A percentile compares a stretch with the other conserved stretches of the same genome.
These are phyloP conservation scores for Sebastes ruberrimus DNA, from an alignment of 2,797 vertebrate genomes.

Conservation along the genomic window DNA sequence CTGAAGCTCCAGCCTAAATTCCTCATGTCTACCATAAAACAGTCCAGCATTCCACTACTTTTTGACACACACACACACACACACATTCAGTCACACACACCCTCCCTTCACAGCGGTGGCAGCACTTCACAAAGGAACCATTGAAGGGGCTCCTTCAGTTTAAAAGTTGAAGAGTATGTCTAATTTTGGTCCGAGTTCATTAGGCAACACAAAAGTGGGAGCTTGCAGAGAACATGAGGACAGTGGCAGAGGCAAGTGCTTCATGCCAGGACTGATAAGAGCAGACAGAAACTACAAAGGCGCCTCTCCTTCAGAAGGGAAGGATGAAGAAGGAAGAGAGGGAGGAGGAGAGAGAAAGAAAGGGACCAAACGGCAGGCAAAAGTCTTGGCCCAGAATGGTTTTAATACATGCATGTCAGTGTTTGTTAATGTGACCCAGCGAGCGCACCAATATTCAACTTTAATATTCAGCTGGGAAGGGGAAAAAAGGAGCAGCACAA, in stretches of 20 bases:
- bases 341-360: slow-evolving; percentile 57
- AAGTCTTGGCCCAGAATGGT: slow-evolving; percentile 58
- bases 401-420: slow-evolving; percentile 72
- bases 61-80: slow-evolving; percentile 48
- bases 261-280: slow-evolving; percentile 83
- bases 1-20: slow-evolving; percentile 75
- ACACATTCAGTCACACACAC: slow-evolving; percentile 47
- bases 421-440: slow-evolving; percentile 65
- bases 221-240: slow-evolving; percentile 83
- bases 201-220: slow-evolving; percentile 85
- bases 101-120: slow-evolving; percentile 67
- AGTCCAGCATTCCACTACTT: slow-evolving; percentile 77
- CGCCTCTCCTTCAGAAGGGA: slow-evolving; percentile 73
- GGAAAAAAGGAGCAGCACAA: slow-evolving; percentile 37
- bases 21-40: slow-evolving; percentile 80
- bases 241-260: slow-evolving; percentile 84
- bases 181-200: slow-evolving; percentile 89
- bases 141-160: slow-evolving; percentile 83
- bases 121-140: slow-evolving; percentile 82
- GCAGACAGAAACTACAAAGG: slow-evolving; percentile 81
- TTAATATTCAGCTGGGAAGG: slow-evolving; percentile 60
- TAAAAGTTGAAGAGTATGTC: slow-evolving; percentile 87
- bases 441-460: slow-evolving; percentile 64
- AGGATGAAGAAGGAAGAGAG: slow-evolving; percentile 68
- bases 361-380: slow-evolving; percentile 60